Evolutionary conservation across 2,888 invertebrate species (phyloP).

Genomic region (Apamea anceps): DNA sequence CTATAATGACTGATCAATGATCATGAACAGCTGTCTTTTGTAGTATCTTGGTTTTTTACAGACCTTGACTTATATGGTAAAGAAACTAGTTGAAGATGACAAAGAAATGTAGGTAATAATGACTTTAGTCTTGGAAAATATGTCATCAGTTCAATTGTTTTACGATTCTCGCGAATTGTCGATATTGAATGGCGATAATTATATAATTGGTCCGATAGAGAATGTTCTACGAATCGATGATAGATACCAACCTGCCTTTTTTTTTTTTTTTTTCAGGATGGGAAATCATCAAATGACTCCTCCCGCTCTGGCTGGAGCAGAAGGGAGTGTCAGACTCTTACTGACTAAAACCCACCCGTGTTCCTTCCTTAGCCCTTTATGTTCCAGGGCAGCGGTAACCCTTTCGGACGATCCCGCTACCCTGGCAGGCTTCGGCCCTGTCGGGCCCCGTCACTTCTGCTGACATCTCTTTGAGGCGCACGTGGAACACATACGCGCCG

Average conservation of each 20-base stretch:
- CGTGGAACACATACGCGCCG: too few relatives aligned
- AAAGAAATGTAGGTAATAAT: constrained; percentile 40
- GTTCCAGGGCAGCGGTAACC: too few relatives aligned
- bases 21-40: constrained; percentile 14
- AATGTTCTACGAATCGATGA: constrained; percentile 29
- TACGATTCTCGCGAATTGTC: constrained; percentile 41
- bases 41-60: constrained; percentile 25
- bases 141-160: constrained; percentile 48
- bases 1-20: constrained; percentile 22
- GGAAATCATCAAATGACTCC: too few relatives aligned
- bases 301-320: too few relatives aligned
- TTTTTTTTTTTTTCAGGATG: too few relatives aligned
- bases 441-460: too few relatives aligned
- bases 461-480: too few relatives aligned
- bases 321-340: too few relatives aligned
- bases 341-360: too few relatives aligned
- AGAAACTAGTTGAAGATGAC: constrained; percentile 33
- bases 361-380: too few relatives aligned
- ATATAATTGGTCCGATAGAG: constrained; percentile 30
- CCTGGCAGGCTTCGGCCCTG: too few relatives aligned
- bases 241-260: constrained; percentile 26
- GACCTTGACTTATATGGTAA: constrained; percentile 34
- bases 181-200: constrained; percentile 44
- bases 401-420: too few relatives aligned
- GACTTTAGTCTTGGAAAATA: constrained; percentile 39